Conservation (phyloP, 2,888 invertebrate genomes). For the Petrolisthes cinctipes region DNA sequence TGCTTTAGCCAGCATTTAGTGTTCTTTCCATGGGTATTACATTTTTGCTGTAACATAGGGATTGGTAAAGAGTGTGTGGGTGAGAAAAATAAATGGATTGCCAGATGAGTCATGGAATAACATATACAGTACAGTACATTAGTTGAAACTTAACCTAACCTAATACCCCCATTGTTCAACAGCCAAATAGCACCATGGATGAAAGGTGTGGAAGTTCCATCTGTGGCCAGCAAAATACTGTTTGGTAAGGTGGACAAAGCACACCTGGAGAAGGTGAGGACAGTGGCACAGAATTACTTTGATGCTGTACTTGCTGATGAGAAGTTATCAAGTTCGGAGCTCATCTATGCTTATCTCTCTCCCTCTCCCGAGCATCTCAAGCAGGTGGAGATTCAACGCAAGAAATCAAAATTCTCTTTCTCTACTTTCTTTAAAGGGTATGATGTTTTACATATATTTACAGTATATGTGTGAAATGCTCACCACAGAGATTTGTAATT, state of each 20-base stretch:
- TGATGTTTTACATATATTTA: slow-evolving; percentile 50
- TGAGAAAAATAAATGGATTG: too few relatives aligned
- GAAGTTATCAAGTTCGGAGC: slow-evolving; percentile 87
- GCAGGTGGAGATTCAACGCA: slow-evolving; percentile 72
- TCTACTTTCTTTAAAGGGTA: slow-evolving; percentile 88
- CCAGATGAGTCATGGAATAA: too few relatives aligned
- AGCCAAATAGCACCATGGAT: slow-evolving; percentile 84
- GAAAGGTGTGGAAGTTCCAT: slow-evolving; percentile 85
- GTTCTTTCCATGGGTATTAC: too few relatives aligned
- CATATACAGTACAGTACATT: too few relatives aligned
- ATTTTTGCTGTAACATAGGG: too few relatives aligned
- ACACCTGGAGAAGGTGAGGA: slow-evolving; percentile 85
- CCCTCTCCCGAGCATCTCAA: slow-evolving; percentile 88
- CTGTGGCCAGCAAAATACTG: slow-evolving; percentile 80
- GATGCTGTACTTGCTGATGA: slow-evolving; percentile 90
- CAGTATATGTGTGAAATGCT: not conserved
- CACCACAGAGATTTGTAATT: not conserved
- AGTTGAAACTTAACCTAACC: too few relatives aligned
- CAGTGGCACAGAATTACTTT: slow-evolving; percentile 86
- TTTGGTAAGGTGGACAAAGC: slow-evolving; percentile 84
- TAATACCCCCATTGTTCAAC: slow-evolving; percentile 24
- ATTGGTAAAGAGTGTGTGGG: too few relatives aligned
- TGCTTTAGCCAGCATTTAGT: too few relatives aligned
- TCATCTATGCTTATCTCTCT: slow-evolving; percentile 90
- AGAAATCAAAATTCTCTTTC: slow-evolving; percentile 88